Base-by-base conservation (phyloP, 2,113 vertebrate genomes). In the Atractosteus spatula region DNA sequence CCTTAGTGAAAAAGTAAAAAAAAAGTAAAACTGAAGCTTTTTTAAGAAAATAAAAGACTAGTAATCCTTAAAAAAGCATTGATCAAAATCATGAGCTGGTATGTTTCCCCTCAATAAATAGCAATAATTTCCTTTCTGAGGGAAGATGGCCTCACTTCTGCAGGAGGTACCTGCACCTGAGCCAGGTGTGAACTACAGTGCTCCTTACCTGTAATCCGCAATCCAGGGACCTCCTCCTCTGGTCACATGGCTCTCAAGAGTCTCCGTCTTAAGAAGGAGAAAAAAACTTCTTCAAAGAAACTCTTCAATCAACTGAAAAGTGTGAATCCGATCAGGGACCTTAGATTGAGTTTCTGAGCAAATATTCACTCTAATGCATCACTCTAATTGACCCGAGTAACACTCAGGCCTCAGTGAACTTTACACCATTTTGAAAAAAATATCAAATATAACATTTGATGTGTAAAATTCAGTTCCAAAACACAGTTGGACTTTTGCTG, bases 161-260 rank as follows among this genome's bases (percentile, higher is more conserved):
- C 68, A 17, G 4, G 70, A 71, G 74, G 78, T 83, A 78, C 80
- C 80, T 81, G 83, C 79, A 87, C 79, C 83, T 84, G 56, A 77
- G 70, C 71, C 81, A 84, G 78, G 75, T 80, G 72, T 69, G 73
- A 78, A 55, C 70, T 70, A 74, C 66, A 61, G 44, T 14, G 68
- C 71, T 70, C 63, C 61, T 65, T 73, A 68, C 70, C 70, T 61
- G 59, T 41, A 1, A 7, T 47, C 63, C 63, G 62, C 56, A 16
- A 62, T 69, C 72, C 56, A 67, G 61, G 44, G 61, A 64, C 70
- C 70, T 73, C 71, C 70, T 43, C 65, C 59, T 74, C 62, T 45
- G 10, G 79, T 91, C 90, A 89, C 83, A 86, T 90, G 85, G 86
- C 87, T 73, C 47, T 76, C 59, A 78, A 62, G 70, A 67, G 72